These are phyloP conservation scores for Lontra canadensis DNA, from an alignment of 2,113 vertebrate species.

Conservation along the genomic window DNA sequence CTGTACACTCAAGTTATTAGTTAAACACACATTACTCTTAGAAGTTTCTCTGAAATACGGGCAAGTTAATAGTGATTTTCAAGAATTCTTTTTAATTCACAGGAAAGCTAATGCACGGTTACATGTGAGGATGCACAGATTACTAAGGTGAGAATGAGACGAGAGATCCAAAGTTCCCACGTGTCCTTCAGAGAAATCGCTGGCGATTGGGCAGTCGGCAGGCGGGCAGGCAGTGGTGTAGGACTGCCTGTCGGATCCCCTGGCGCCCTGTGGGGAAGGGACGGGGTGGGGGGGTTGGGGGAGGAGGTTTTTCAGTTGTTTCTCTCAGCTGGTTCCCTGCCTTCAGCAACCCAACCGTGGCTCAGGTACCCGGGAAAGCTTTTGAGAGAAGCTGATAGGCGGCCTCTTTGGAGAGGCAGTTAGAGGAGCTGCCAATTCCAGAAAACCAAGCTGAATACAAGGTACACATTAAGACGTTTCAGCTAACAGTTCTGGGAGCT, in stretches of 20 bases:
- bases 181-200: not conserved
- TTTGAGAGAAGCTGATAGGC: not conserved
- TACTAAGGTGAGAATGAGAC: not conserved
- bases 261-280: not conserved
- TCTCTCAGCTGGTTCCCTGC: not conserved
- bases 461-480: not conserved
- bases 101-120: not conserved
- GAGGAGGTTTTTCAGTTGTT: not conserved
- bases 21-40: not conserved
- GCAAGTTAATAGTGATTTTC: not conserved
- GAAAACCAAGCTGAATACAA: not conserved
- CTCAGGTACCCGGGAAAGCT: not conserved
- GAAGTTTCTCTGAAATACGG: slow-evolving; percentile 35
- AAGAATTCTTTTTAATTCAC: not conserved
- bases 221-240: not conserved
- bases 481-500: slow-evolving; percentile 26
- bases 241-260: not conserved
- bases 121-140: not conserved
- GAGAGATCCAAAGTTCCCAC: not conserved
- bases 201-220: too few relatives aligned
- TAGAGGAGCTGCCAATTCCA: not conserved
- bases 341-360: not conserved
- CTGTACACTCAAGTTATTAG: not conserved
- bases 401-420: not conserved
- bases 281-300: not conserved